Percentiles rank a stretch among this genome's conserved stretches.
These are phyloP conservation scores for Volucella inflata DNA, from an alignment of 2,888 invertebrate species.

Conservation along the genomic window DNA sequence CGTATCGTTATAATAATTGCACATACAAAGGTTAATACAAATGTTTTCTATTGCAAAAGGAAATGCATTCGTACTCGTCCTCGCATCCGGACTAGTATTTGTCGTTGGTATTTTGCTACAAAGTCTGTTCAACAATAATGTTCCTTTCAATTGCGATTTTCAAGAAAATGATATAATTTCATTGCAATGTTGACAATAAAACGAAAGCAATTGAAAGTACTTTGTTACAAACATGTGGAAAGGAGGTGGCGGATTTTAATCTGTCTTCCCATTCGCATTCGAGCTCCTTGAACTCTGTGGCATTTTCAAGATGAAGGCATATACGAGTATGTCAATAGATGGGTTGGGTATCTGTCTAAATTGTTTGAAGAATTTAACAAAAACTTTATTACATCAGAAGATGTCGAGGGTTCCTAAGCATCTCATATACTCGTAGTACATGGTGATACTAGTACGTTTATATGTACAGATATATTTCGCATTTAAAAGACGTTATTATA, in stretches of 20 bases:
- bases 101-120: constrained; percentile 14
- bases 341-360: no score
- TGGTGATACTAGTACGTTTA: no score
- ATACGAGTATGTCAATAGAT: background rate
- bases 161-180: constrained; percentile 30
- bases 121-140: constrained; percentile 1
- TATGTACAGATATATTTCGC: no score
- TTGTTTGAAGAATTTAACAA: no score
- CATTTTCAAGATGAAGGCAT: background rate
- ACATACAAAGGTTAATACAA: constrained; percentile 41
- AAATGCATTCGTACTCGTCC: no score
- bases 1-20: constrained; percentile 47
- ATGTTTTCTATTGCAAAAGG: constrained; percentile 31
- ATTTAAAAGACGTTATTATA: no score
- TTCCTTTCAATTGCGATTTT: constrained; percentile 13
- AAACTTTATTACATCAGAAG: no score
- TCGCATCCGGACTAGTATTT: background rate
- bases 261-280: background rate
- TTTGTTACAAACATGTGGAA: constrained; percentile 16
- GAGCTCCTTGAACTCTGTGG: constrained; percentile 43
- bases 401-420: no score
- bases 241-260: constrained; percentile 39
- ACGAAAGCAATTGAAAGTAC: constrained; percentile 35
- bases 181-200: background rate
- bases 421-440: no score